phyloP scores from a whole-genome alignment of 2,888 invertebrate genomes.

The Mayetiola destructor region DNA sequence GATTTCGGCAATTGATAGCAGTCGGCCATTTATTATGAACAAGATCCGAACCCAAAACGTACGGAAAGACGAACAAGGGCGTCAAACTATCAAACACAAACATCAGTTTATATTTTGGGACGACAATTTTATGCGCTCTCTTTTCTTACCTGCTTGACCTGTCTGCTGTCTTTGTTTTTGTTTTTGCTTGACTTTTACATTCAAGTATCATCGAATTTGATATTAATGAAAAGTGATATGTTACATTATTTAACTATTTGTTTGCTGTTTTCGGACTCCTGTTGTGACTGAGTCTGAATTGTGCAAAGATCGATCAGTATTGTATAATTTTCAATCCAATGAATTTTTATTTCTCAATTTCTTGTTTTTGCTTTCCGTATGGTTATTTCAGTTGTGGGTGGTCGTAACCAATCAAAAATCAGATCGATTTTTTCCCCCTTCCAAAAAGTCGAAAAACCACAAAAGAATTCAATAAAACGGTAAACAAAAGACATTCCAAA shows the following conservation, averaged over 20 bases:
- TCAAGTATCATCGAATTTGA: neutral
- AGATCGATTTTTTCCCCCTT: too few relatives aligned
- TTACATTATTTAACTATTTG: neutral
- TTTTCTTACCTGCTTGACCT: neutral
- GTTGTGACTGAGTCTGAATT: neutral
- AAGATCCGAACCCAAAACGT: neutral
- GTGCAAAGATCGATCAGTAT: neutral
- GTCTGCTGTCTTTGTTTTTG: neutral
- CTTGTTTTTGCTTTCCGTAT: too few relatives aligned
- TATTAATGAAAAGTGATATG: neutral
- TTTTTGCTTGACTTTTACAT: neutral
- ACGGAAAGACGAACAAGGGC: too few relatives aligned
- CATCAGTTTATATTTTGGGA: neutral
- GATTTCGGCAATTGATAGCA: constrained; percentile 6
- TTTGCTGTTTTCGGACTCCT: neutral
- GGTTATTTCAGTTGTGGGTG: too few relatives aligned
- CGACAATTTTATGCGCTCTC: too few relatives aligned
- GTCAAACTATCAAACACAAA: too few relatives aligned
- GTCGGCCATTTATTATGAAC: neutral
- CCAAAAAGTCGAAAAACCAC: neutral
- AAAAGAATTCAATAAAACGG: constrained; percentile 6
- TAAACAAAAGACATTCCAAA: neutral
- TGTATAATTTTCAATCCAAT: neutral
- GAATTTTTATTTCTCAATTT: too few relatives aligned
- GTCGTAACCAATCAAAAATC: too few relatives aligned